Evolutionary conservation across 2,797 vertebrate species (phyloP).

Genomic region (Danio kyathit): DNA sequence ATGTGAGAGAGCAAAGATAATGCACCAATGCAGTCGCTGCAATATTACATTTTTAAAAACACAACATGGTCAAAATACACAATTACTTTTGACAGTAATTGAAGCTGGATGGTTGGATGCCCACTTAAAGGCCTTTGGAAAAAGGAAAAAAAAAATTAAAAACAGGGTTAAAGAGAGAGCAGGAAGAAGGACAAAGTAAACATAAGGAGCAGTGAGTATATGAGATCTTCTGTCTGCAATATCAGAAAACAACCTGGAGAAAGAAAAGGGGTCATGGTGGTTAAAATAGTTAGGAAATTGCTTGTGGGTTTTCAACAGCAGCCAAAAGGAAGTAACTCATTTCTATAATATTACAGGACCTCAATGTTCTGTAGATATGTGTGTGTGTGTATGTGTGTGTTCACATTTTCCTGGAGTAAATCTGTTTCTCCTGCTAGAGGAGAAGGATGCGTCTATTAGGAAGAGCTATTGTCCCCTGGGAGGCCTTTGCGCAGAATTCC

Average conservation of each 20-base stretch:
- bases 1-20: conserved; percentile 27
- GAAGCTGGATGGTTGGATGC: conserved; percentile 35
- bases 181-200: conserved; percentile 33
- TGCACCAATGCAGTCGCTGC: conserved; percentile 25
- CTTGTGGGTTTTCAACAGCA: conserved; percentile 34
- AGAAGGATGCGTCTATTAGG: conserved; percentile 56
- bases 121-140: conserved; percentile 35
- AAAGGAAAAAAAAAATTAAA: conserved; percentile 26
- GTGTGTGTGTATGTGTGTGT: neutral
- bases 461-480: conserved; percentile 56
- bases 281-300: conserved; percentile 45
- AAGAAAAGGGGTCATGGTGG: conserved; percentile 40
- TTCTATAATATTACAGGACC: conserved; percentile 38
- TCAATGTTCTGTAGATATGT: conserved; percentile 42
- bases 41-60: conserved; percentile 17
- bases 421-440: conserved; percentile 47
- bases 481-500: conserved; percentile 52
- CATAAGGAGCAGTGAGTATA: conserved; percentile 22
- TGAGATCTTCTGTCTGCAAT: conserved; percentile 32
- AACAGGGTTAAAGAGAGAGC: conserved; percentile 13
- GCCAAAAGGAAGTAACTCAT: conserved; percentile 46
- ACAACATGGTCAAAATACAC: conserved; percentile 23
- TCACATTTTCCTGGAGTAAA: conserved; percentile 47
- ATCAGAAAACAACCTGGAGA: conserved; percentile 48
- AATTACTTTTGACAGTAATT: conserved; percentile 44